phyloP scores from a whole-genome alignment of 1,140 invertebrate species.

The Drosophila jambulina region DNA sequence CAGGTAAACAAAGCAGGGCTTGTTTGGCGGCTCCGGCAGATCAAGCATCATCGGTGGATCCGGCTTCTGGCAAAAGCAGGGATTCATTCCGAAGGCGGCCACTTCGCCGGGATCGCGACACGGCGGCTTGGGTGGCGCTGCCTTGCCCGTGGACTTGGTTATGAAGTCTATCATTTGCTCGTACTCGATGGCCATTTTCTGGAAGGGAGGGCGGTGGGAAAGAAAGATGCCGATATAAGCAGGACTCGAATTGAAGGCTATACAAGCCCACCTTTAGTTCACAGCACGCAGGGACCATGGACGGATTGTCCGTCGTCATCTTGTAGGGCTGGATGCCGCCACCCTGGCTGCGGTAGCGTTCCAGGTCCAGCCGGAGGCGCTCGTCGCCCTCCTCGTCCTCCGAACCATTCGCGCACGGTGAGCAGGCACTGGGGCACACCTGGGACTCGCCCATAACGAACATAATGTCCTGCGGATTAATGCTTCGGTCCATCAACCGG shows the following conservation, averaged over 20 bases:
- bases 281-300: conserved; percentile 38
- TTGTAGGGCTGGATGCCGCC: conserved; percentile 14
- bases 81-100: conserved; percentile 18
- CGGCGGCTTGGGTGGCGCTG: conserved; percentile 7
- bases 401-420: conserved; percentile 30
- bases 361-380: conserved; percentile 39
- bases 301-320: conserved; percentile 9
- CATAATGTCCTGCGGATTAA: conserved; percentile 58
- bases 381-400: conserved; percentile 34
- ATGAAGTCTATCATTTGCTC: conserved; percentile 51
- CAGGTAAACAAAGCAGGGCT: conserved; percentile 35
- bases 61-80: conserved; percentile 4
- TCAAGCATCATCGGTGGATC: conserved; percentile 7
- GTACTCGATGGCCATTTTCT: conserved; percentile 67
- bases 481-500: conserved; percentile 45
- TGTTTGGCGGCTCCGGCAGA: conserved; percentile 2
- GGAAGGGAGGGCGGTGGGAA: no score
- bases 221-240: neutral
- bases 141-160: conserved; percentile 9
- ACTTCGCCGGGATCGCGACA: conserved; percentile 27
- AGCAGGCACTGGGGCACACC: conserved; percentile 33
- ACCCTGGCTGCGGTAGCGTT: conserved; percentile 39
- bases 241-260: neutral
- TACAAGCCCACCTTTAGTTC: conserved; percentile 50
- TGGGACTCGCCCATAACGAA: conserved; percentile 60